Evolutionary conservation across 2,797 vertebrate species (phyloP).

Genomic region (Microtus agrestis): DNA sequence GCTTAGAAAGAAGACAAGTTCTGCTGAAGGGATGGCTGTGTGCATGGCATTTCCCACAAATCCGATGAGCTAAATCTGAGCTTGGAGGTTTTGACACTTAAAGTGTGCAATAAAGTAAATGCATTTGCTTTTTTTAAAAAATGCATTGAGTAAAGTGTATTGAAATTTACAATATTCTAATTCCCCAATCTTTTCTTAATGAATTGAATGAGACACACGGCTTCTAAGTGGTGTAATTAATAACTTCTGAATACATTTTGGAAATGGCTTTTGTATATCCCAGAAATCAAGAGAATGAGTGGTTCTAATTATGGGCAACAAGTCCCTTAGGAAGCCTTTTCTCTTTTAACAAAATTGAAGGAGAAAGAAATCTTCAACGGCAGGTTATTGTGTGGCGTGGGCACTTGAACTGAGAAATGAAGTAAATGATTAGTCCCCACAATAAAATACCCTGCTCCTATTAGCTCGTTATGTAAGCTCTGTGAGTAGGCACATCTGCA

Average conservation of each 20-base stretch:
- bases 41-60: constrained; percentile 29
- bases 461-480: neutral
- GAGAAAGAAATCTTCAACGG: constrained; percentile 19
- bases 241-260: constrained; percentile 51
- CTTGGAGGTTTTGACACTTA: constrained; percentile 36
- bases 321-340: constrained; percentile 23
- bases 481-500: neutral
- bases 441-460: neutral
- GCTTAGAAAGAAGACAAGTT: constrained; percentile 39
- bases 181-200: constrained; percentile 60
- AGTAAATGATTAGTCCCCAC: constrained; percentile 17
- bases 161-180: constrained; percentile 63
- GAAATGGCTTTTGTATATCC: constrained; percentile 35
- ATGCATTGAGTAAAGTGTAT: neutral
- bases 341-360: constrained; percentile 49
- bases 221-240: constrained; percentile 30
- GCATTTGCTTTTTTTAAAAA: constrained; percentile 29
- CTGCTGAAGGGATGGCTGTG: constrained; percentile 11
- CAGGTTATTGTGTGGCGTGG: neutral
- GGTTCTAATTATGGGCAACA: constrained; percentile 4
- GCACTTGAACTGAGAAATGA: constrained; percentile 40
- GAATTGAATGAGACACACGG: constrained; percentile 5
- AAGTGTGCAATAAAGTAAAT: constrained; percentile 62
- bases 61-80: constrained; percentile 22
- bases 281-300: constrained; percentile 56